These are phyloP conservation scores for Siniperca obscura DNA, from an alignment of 2,797 vertebrate genomes.

Conservation along the genomic window DNA sequence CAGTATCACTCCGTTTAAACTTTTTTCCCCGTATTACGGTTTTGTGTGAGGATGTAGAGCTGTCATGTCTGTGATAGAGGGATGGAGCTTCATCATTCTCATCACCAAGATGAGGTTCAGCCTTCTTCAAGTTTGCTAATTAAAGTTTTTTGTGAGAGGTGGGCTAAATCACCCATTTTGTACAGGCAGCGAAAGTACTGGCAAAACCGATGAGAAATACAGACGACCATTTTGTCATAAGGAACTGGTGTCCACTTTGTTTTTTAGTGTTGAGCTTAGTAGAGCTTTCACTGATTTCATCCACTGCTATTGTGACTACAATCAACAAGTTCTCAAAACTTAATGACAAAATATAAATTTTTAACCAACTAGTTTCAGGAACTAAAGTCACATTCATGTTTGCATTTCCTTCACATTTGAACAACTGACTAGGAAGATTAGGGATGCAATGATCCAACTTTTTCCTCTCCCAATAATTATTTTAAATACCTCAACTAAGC, in stretches of 20 bases:
- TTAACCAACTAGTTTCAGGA: neutral
- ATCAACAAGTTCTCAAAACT: neutral
- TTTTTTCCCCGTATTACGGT: neutral
- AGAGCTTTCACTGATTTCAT: too few relatives aligned
- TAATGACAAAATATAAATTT: neutral
- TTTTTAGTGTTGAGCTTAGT: neutral
- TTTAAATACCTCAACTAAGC: too few relatives aligned
- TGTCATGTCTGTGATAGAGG: neutral
- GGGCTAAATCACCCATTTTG: neutral
- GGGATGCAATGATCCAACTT: neutral
- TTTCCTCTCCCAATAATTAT: neutral
- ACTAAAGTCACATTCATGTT: neutral
- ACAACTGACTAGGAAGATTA: neutral
- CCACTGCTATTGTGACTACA: too few relatives aligned
- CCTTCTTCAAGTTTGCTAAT: neutral
- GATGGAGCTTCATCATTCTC: constrained; percentile 4
- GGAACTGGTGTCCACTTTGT: neutral
- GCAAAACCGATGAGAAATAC: neutral
- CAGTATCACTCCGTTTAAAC: constrained; percentile 12
- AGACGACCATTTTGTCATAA: neutral
- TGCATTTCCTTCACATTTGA: neutral
- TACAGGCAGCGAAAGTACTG: neutral
- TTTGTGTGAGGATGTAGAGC: constrained; percentile 10
- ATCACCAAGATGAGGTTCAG: neutral
- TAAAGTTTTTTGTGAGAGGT: neutral